These are phyloP conservation scores for Tragopan temminckii DNA, from an alignment of 2,797 vertebrate species.

Conservation along the genomic window DNA sequence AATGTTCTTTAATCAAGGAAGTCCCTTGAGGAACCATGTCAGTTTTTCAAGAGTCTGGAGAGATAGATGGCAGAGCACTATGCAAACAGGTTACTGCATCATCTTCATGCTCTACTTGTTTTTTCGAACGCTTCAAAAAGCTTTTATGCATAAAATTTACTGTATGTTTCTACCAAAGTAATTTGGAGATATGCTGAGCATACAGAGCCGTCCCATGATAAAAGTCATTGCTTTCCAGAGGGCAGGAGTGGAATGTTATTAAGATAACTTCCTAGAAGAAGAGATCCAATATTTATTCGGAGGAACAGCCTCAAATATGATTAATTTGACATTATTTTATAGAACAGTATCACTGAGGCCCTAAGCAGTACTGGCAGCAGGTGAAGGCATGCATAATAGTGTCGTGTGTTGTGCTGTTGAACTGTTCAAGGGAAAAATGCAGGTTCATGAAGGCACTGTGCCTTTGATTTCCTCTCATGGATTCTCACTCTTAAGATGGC, in stretches of 20 bases:
- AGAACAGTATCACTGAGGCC: background rate
- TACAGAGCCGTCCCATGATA: background rate
- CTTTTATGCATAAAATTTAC: background rate
- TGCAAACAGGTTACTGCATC: conserved; percentile 12
- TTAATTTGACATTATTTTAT: background rate
- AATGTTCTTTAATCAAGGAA: conserved; percentile 60
- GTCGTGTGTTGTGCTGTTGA: background rate
- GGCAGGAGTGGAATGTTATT: background rate
- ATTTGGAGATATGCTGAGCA: background rate
- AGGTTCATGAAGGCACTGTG: fast-evolving
- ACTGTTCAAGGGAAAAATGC: background rate
- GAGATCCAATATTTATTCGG: background rate
- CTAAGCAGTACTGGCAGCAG: background rate
- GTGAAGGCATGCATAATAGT: background rate
- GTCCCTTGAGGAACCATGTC: conserved; percentile 7
- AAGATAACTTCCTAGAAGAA: background rate
- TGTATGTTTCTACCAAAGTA: background rate
- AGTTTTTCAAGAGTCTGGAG: conserved; percentile 29
- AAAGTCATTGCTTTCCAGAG: background rate
- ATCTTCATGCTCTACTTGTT: background rate
- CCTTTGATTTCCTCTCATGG: background rate
- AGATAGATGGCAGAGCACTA: background rate
- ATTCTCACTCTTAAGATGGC: background rate
- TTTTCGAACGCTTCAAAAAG: background rate
- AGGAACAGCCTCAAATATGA: background rate